Evolutionary conservation across 2,797 vertebrate genomes (phyloP), one percentile per base, ranked within the genome.

Genomic region (Strix occidentalis): DNA sequence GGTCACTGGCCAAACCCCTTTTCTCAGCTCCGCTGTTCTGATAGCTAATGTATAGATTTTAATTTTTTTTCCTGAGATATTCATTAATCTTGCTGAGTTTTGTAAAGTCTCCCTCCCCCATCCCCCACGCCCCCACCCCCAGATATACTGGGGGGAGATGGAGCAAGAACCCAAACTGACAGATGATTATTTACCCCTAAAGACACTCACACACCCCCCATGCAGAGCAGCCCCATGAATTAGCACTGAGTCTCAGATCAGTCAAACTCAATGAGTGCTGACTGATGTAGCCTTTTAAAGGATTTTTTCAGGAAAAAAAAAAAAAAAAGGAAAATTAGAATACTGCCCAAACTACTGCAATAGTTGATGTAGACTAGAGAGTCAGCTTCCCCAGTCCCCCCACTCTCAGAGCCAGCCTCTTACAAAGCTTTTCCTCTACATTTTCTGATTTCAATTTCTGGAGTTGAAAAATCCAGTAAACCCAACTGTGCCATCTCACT

Each of bases 241-340:
- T 89, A 91, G 31, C 65, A 90, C 2, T 5, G 48, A 93, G 24
- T 68, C 74, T 87, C 69, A 82, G 48, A 69, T 77, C 79, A 70
- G 90, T 87, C 93, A 94, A 90, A 87, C 63, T 82, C 78, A 90
- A 54, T 93, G 50, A 94, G 46, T 29, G 17, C 25, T 83, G 61
- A 93, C 11, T 63, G 51, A 87, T 58, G 51, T 13, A 93, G 75
- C 45, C 46, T 87, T 95, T 87, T 79, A 76, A 94, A 29, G 6
- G 29, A 57, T 84, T 94, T 89, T 89, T 95, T 74, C 75, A 12
- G 6, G n/a, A 64, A 43, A 21, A 45, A 76, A 89, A 45, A 74
- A 89, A 51, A 26, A 94, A 19, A 69, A 35, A 89, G 57, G 58
- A 61, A 95, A 71, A 95, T 61, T 75, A 29, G 53, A 81, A 70